Percentiles rank a stretch among this genome's conserved stretches.
Evolutionary conservation across 2,797 vertebrate genomes (phyloP).

Genomic region (Mastacembelus armatus): DNA sequence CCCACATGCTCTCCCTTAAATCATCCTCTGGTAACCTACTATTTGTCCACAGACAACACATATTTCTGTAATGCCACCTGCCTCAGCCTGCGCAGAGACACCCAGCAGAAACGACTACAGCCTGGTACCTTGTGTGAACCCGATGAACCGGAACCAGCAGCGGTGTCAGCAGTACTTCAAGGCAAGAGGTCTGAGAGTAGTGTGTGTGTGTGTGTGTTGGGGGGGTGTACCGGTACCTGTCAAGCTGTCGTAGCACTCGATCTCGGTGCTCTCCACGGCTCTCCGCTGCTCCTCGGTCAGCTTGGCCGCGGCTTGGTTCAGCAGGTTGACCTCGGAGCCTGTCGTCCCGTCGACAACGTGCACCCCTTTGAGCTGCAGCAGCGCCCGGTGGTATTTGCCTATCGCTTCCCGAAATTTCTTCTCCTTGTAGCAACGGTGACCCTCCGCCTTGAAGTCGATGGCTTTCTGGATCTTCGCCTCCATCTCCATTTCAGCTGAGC

Average conservation of each 20-base stretch:
- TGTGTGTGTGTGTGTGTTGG: too few relatives aligned
- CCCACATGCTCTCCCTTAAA: neutral
- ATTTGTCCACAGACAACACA: neutral
- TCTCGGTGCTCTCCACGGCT: conserved; percentile 91
- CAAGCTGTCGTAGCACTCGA: conserved; percentile 94
- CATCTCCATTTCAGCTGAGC: conserved; percentile 84
- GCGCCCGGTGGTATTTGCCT: conserved; percentile 93
- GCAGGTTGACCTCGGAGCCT: conserved; percentile 85
- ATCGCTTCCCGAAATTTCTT: conserved; percentile 97
- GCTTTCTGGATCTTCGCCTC: conserved; percentile 91
- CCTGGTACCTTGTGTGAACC: conserved; percentile 34
- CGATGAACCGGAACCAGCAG: conserved; percentile 53
- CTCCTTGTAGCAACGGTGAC: conserved; percentile 93
- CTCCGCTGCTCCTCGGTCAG: conserved; percentile 91
- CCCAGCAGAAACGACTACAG: neutral
- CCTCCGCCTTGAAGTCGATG: conserved; percentile 92
- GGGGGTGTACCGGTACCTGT: conserved; percentile 76
- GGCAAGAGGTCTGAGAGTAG: neutral
- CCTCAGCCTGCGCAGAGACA: conserved; percentile 8
- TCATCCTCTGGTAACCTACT: neutral
- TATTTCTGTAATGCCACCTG: neutral
- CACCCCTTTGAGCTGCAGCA: conserved; percentile 91
- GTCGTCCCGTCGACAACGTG: conserved; percentile 83
- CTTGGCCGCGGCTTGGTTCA: conserved; percentile 80
- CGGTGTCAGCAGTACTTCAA: conserved; percentile 24